Percentiles rank a stretch among this genome's conserved stretches.
phyloP scores from a whole-genome alignment of 2,113 vertebrate species.

The Archilochus colubris region DNA sequence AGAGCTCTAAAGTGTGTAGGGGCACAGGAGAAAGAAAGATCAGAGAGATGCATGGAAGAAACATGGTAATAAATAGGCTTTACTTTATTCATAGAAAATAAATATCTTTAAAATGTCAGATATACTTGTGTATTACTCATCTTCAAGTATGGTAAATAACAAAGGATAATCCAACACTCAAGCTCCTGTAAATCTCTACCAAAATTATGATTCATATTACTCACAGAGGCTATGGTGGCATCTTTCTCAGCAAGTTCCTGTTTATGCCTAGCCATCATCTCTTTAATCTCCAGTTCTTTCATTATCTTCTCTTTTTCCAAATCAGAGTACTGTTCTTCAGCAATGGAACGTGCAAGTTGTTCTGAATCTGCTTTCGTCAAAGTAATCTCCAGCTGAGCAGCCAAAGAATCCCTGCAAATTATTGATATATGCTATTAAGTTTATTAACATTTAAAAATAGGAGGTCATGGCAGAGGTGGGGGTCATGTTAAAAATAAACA shows the following conservation, averaged over 20 bases:
- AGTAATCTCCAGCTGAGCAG: constrained; percentile 96
- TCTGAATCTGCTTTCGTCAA: constrained; percentile 97
- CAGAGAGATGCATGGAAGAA: not conserved
- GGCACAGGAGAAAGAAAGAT: not conserved
- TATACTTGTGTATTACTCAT: not conserved
- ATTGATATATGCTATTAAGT: not conserved
- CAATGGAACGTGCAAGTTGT: constrained; percentile 96
- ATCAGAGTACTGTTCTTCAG: constrained; percentile 97
- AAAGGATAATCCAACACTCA: not conserved
- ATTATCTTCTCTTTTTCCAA: constrained; percentile 99
- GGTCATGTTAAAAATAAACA: not conserved
- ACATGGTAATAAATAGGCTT: rapidly evolving
- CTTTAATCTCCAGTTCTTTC: constrained; percentile 98
- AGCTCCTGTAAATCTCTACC: not conserved
- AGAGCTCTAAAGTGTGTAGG: not conserved
- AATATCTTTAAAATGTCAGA: not conserved
- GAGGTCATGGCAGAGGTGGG: not conserved
- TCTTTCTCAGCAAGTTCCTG: constrained; percentile 96
- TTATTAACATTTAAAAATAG: not conserved
- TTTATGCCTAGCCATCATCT: constrained; percentile 98
- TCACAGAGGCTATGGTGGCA: constrained; percentile 90
- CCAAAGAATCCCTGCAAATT: constrained; percentile 90
- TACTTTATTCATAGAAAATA: not conserved
- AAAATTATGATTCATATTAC: constrained; percentile 35
- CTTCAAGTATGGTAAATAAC: not conserved